Percentiles rank a stretch among this genome's conserved stretches.
Evolutionary conservation across 2,113 vertebrate species (phyloP).

Genomic region (Menidia beryllina): DNA sequence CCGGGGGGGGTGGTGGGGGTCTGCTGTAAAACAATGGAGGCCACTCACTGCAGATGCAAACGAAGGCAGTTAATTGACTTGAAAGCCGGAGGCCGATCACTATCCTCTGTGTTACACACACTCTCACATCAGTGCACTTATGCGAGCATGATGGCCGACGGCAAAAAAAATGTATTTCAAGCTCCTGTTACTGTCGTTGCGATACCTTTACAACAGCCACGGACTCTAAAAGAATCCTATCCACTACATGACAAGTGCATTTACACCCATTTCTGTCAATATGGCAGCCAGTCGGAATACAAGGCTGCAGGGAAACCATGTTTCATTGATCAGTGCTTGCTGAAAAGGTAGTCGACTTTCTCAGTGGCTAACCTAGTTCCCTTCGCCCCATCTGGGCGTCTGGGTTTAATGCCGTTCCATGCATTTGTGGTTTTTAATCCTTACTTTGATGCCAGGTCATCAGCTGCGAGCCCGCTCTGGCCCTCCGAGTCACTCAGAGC

Average conservation of each 20-base stretch:
- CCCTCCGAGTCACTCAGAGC: constrained; percentile 90
- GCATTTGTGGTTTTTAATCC: constrained; percentile 50
- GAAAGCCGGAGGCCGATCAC: constrained; percentile 50
- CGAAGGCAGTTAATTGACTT: constrained; percentile 57
- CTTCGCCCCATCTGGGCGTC: not conserved
- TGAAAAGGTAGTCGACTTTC: not conserved
- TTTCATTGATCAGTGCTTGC: not conserved
- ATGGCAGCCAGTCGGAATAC: not conserved
- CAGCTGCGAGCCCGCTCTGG: constrained; percentile 83
- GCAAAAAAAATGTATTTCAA: constrained; percentile 21
- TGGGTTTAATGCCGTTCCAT: not conserved
- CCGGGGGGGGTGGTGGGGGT: constrained; percentile 23
- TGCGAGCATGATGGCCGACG: constrained; percentile 17
- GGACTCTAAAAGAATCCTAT: no score
- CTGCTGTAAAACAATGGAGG: constrained; percentile 54
- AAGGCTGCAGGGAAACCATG: constrained; percentile 2
- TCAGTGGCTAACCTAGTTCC: not conserved
- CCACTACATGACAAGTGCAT: not conserved
- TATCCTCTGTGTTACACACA: constrained; percentile 25
- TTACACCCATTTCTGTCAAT: not conserved
- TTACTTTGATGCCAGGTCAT: constrained; percentile 93
- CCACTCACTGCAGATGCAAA: constrained; percentile 45
- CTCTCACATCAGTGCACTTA: constrained; percentile 38
- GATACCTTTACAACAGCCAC: no score
- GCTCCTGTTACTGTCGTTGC: constrained; percentile 11